Conservation (phyloP, 1,140 invertebrate genomes). For the Drosophila lini region DNA sequence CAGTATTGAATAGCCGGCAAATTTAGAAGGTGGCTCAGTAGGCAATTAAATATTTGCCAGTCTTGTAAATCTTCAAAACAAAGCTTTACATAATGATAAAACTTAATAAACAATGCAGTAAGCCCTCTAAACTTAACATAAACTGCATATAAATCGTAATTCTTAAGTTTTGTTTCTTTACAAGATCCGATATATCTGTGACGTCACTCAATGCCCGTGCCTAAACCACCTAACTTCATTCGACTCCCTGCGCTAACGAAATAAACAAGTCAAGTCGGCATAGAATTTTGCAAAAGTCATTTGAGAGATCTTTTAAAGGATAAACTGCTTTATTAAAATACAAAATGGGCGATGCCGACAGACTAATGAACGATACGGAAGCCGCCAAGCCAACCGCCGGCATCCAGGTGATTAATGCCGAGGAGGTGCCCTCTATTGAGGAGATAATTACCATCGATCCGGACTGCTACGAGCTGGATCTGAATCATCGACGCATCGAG, state of each 20-base stretch:
- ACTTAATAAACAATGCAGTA: too few species aligned
- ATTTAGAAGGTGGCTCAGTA: constrained; percentile 14
- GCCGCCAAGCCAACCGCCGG: constrained; percentile 49
- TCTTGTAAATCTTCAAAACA: background rate
- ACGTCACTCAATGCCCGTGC: background rate
- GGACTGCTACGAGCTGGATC: constrained; percentile 86
- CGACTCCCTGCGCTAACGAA: constrained; percentile 18
- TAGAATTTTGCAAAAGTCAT: constrained; percentile 25
- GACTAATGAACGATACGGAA: constrained; percentile 29
- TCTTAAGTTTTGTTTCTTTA: background rate
- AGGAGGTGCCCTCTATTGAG: constrained; percentile 65
- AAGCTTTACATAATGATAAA: background rate
- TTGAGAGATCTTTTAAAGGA: constrained; percentile 1
- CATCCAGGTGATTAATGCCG: constrained; percentile 64
- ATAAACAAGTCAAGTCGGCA: constrained; percentile 45
- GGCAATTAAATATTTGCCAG: background rate
- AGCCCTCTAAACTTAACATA: too few species aligned
- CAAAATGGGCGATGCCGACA: constrained; percentile 68
- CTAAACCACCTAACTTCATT: constrained; percentile 1
- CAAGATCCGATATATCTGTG: background rate
- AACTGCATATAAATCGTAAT: too few species aligned
- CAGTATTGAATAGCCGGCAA: background rate
- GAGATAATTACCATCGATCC: constrained; percentile 80
- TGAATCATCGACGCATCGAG: constrained; percentile 94
- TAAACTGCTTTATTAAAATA: constrained; percentile 1